phyloP scores from a whole-genome alignment of 1,140 invertebrate species.

The Meloidogyne floridensis region DNA sequence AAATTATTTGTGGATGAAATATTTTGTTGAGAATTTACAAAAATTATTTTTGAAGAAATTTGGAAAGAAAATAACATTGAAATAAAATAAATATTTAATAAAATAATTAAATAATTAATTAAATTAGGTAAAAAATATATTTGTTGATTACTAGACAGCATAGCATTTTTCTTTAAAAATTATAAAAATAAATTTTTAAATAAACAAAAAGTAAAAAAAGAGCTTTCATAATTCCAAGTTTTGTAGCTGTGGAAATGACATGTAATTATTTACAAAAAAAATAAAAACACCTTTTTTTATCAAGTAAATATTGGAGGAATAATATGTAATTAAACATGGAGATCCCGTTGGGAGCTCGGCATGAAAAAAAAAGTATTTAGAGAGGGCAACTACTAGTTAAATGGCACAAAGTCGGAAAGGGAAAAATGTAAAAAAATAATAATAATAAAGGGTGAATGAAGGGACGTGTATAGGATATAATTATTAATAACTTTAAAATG shows the following conservation, averaged over 20 bases:
- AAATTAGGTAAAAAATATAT: background rate
- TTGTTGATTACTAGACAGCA: background rate
- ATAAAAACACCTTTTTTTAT: background rate
- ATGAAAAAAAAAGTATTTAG: background rate
- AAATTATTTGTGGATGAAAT: background rate
- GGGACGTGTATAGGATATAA: background rate
- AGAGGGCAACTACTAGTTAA: background rate
- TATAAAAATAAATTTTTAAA: background rate
- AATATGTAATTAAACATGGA: slow-evolving; percentile 1
- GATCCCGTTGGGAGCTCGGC: slow-evolving; percentile 2
- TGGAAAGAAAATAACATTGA: background rate
- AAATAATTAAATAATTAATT: background rate
- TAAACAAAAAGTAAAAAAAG: background rate
- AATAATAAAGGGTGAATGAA: background rate
- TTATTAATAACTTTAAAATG: no score
- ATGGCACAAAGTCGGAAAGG: background rate
- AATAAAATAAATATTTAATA: background rate
- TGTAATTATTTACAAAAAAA: background rate
- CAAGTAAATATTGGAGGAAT: background rate
- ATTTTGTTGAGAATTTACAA: background rate
- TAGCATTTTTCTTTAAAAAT: slow-evolving; percentile 4
- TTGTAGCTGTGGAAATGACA: background rate
- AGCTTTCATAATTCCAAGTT: no score
- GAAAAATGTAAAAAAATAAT: background rate
- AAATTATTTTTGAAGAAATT: background rate